A percentile compares a stretch with the other conserved stretches of the same genome.
Evolutionary conservation across 1,140 invertebrate genomes (phyloP).

Genomic region (Yoshiicerus persimilis): DNA sequence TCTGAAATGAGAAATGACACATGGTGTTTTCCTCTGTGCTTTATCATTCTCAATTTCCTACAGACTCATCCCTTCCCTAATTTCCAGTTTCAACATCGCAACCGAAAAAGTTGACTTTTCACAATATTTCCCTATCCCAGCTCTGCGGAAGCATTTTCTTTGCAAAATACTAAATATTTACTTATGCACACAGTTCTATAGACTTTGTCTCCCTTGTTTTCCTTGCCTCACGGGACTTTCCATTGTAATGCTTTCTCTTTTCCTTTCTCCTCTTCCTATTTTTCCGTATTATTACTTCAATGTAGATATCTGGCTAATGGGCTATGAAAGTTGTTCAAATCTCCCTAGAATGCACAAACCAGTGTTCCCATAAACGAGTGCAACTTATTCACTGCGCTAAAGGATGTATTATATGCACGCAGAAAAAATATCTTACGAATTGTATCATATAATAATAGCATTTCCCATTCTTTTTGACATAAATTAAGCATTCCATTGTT

Average conservation of each 20-base stretch:
- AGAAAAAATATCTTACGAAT: too few relatives aligned
- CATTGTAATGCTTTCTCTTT: not conserved
- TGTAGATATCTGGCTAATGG: too few relatives aligned
- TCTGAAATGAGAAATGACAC: not conserved
- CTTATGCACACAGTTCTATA: not conserved
- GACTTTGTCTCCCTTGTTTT: not conserved
- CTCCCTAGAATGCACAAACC: too few relatives aligned
- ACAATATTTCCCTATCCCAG: not conserved
- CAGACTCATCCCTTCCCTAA: not conserved
- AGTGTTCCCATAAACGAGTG: too few relatives aligned
- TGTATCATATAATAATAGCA: too few relatives aligned
- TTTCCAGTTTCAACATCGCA: not conserved
- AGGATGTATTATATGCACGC: too few relatives aligned
- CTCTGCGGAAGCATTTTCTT: not conserved
- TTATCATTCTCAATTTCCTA: conserved; percentile 1
- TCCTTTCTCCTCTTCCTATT: not conserved
- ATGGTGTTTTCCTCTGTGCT: not conserved
- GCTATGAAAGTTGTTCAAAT: too few relatives aligned
- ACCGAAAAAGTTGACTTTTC: not conserved
- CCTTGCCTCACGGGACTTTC: too few relatives aligned
- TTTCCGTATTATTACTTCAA: not conserved
- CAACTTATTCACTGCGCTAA: too few relatives aligned
- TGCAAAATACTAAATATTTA: not conserved
- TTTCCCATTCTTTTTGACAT: too few relatives aligned
- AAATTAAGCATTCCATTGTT: too few relatives aligned